Evolutionary conservation across 2,113 vertebrate species (phyloP), one percentile per base, ranked within the genome.

Genomic region (Psittacus erithacus): DNA sequence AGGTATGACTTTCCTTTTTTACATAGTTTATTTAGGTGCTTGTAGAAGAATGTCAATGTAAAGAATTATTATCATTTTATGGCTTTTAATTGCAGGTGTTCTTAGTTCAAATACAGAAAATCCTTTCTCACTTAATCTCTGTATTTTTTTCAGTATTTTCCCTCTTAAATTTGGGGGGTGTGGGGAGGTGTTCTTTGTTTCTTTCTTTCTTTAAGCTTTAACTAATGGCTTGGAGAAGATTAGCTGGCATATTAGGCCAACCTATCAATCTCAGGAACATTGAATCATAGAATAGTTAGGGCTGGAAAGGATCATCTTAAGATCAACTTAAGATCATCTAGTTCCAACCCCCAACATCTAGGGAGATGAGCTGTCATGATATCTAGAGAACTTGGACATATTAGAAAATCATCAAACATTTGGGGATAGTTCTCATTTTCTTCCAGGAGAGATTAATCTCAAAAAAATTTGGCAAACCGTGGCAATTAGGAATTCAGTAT

Each of bases 1-100:
- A 99, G 99, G 99, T 99, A 98, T 93, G 97, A 47, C 31, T 84
- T 75, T 77, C 35, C 65, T 20, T 89, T 73, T 71, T 76, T 25
- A n/a, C 84, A 50, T 14, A 47, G 25, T 38, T n/a, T 67, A 35
- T 16, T 82, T 81, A 68, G n/a, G 35, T 77, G 33, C 6, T 83
- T 3, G 6, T 50, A 39, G 5, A 50, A 69, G 3, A 86, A 59
- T 77, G 57, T 46, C 5, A 52, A 7, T 82, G 79, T 80, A 74
- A 90, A 73, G 6, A 31, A 13, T 46, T 15, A 60, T 35, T 63
- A n/a, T 65, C 2, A 44, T 59, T 80, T 59, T 92, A 19, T 88
- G 53, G 7, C 23, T 35, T 62, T 73, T 83, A 70, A 53, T 73
- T 86, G 39, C 27, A 39, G 5, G 4, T 74, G 16, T 73, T 82